Evolutionary conservation across 2,113 vertebrate genomes (phyloP).

Genomic region (Mesitornis unicolor): DNA sequence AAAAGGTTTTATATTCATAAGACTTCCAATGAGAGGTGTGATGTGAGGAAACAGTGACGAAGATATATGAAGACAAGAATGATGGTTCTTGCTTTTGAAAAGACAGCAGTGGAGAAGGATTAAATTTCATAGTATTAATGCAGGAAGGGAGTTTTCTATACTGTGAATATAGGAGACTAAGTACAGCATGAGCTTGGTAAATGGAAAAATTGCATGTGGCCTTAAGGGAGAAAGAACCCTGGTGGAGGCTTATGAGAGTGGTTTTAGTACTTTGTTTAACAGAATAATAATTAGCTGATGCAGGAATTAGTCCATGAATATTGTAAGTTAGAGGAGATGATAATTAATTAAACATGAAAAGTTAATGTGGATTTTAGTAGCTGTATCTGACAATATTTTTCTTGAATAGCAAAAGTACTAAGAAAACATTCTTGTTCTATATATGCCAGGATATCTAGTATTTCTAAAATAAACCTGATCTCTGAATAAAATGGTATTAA

Average conservation of each 20-base stretch:
- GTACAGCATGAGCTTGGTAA: not conserved
- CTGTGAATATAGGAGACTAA: not conserved
- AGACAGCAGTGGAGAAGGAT: not conserved
- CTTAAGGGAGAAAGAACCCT: not conserved
- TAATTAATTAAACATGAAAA: not conserved
- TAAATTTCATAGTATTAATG: not conserved
- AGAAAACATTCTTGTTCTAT: not conserved
- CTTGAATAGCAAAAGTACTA: not conserved
- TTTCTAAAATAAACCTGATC: not conserved
- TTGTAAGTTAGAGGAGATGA: not conserved
- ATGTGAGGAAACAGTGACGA: slow-evolving; percentile 20
- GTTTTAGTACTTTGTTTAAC: not conserved
- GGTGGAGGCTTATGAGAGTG: not conserved
- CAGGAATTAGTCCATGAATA: not conserved
- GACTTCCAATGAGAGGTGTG: not conserved
- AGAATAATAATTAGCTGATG: not conserved
- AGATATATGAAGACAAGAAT: not conserved
- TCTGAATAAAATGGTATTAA: not conserved
- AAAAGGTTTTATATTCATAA: not conserved
- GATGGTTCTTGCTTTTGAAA: not conserved
- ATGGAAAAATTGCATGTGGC: not conserved
- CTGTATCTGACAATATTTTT: not conserved
- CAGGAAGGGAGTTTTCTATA: not conserved
- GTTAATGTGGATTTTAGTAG: not conserved
- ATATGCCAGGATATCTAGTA: not conserved